These are phyloP conservation scores for Hyperoodon ampullatus DNA, from an alignment of 2,113 vertebrate species.

Conservation along the genomic window DNA sequence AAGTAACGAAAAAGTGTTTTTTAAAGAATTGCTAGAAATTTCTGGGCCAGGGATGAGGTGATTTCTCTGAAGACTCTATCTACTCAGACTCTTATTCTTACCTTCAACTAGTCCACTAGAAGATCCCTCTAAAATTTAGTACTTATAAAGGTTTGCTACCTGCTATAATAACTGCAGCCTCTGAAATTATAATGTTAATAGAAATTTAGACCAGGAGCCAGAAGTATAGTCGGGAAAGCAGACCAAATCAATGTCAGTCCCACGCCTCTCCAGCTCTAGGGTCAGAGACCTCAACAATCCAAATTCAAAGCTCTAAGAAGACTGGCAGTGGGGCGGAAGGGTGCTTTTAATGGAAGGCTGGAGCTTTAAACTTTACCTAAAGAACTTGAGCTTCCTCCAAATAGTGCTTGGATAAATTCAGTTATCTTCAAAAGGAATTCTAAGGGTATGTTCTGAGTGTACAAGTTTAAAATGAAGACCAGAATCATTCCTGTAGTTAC, in stretches of 20 bases:
- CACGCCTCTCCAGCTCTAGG: background rate
- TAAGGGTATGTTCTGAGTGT: background rate
- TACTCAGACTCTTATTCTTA: background rate
- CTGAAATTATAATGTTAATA: background rate
- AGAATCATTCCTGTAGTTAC: background rate
- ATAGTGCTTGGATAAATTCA: background rate
- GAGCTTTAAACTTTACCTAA: background rate
- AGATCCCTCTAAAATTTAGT: background rate
- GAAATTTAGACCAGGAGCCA: slow-evolving; percentile 5
- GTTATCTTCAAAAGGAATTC: background rate
- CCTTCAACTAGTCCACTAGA: background rate
- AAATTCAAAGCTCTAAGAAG: background rate
- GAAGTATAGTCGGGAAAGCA: background rate
- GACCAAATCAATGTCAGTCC: background rate
- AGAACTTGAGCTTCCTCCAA: background rate
- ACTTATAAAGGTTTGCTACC: background rate
- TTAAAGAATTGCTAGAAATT: slow-evolving; percentile 24
- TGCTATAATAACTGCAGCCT: background rate
- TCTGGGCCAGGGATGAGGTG: slow-evolving; percentile 6
- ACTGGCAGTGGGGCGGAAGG: background rate
- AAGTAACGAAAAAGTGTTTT: background rate
- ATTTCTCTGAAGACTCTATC: slow-evolving; percentile 21
- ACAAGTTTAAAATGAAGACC: background rate
- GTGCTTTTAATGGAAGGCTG: background rate
- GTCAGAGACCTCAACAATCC: background rate